Evolutionary conservation across 35 echinoderm and acorn worm species (phyloP).

Genomic region (Holothuria glaberrima): DNA sequence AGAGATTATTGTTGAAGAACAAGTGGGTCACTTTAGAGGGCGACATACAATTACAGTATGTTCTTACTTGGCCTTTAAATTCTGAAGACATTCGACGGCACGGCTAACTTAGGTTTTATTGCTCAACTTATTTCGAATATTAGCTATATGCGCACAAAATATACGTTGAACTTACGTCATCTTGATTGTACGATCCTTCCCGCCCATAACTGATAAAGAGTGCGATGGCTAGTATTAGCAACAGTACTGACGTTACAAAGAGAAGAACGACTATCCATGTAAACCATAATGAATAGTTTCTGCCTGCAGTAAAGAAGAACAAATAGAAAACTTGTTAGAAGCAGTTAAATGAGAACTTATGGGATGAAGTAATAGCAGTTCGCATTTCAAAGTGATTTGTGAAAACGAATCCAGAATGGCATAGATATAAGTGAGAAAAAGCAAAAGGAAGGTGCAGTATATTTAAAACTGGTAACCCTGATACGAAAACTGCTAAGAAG

Average conservation of each 20-base stretch:
- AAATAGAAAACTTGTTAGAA: neutral
- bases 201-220: slow-evolving; percentile 23
- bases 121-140: neutral
- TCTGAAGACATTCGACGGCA: neutral
- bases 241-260: slow-evolving; percentile 41
- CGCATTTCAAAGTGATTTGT: no score
- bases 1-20: no score
- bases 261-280: slow-evolving; percentile 26
- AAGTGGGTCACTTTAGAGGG: no score
- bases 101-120: neutral
- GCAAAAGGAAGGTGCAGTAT: no score
- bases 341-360: no score
- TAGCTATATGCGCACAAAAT: neutral
- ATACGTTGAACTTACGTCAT: slow-evolving; percentile 13
- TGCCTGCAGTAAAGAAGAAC: neutral
- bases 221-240: slow-evolving; percentile 10
- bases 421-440: no score
- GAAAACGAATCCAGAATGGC: no score
- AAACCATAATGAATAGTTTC: neutral
- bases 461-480: no score
- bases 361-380: neutral
- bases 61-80: no score
- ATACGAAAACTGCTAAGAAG: no score
- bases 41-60: no score
- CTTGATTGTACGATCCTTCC: neutral